These are phyloP conservation scores for Athene noctua DNA, from an alignment of 2,113 vertebrate genomes.

Conservation along the genomic window DNA sequence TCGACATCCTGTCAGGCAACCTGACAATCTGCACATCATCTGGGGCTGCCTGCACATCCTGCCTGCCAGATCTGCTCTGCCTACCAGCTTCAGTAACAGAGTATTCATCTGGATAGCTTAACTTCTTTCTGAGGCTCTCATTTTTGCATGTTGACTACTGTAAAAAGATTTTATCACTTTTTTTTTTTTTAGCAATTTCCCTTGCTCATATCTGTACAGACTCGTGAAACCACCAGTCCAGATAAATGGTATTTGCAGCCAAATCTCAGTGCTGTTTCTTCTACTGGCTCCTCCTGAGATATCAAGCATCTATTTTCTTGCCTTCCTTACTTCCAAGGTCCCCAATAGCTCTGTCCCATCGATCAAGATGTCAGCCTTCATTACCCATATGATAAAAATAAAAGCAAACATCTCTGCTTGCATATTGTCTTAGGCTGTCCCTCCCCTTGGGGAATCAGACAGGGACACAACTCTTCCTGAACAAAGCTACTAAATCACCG, in stretches of 20 bases:
- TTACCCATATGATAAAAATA: conserved; percentile 19
- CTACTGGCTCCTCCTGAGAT: neutral
- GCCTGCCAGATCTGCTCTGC: neutral
- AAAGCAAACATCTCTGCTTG: neutral
- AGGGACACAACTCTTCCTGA: neutral
- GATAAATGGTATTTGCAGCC: neutral
- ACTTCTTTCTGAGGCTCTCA: neutral
- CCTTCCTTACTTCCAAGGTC: neutral
- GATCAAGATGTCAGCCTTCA: neutral
- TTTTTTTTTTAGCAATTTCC: neutral
- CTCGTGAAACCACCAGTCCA: neutral
- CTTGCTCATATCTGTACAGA: neutral
- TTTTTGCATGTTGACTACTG: neutral
- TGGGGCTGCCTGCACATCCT: neutral
- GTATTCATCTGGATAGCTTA: neutral
- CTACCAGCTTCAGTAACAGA: neutral
- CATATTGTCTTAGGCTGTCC: neutral
- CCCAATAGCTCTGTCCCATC: neutral
- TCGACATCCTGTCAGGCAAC: neutral
- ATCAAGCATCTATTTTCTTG: neutral
- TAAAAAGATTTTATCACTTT: neutral
- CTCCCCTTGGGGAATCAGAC: neutral
- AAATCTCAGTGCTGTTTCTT: neutral
- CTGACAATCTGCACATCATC: neutral
- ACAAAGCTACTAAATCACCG: neutral